These are phyloP conservation scores for Euwallacea similis DNA, from an alignment of 1,140 invertebrate species.

Conservation along the genomic window DNA sequence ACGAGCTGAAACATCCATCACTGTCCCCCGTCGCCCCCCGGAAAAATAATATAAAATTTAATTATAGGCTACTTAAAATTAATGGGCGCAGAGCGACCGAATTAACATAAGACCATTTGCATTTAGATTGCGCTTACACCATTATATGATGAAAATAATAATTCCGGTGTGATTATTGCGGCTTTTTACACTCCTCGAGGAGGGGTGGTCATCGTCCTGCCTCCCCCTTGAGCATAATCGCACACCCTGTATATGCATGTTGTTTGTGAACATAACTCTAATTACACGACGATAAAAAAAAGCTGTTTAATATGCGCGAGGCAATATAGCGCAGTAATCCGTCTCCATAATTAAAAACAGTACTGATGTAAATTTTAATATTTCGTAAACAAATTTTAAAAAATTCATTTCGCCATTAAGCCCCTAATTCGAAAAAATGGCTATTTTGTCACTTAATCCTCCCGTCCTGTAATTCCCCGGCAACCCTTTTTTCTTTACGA, in stretches of 20 bases:
- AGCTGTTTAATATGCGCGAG: constrained; percentile 19
- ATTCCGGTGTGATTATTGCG: too few relatives aligned
- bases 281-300: constrained; percentile 8
- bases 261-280: neutral
- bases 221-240: too few relatives aligned
- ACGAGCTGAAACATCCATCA: constrained; percentile 25
- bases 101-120: constrained; percentile 56
- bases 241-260: too few relatives aligned
- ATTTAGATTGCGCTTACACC: constrained; percentile 55
- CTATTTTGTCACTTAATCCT: constrained; percentile 17
- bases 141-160: too few relatives aligned
- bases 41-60: constrained; percentile 54
- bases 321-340: constrained; percentile 25
- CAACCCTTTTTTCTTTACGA: constrained; percentile 15
- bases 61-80: constrained; percentile 55
- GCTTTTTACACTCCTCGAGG: too few relatives aligned
- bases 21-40: constrained; percentile 7
- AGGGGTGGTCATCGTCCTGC: too few relatives aligned
- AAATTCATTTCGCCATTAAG: constrained; percentile 28
- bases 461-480: neutral
- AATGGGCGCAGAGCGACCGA: constrained; percentile 51
- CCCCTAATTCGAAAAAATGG: constrained; percentile 30
- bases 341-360: constrained; percentile 20
- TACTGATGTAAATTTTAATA: constrained; percentile 28
- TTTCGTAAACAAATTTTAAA: constrained; percentile 28